Conservation (phyloP, 2,797 vertebrate species). For the Pelobates cultripes region DNA sequence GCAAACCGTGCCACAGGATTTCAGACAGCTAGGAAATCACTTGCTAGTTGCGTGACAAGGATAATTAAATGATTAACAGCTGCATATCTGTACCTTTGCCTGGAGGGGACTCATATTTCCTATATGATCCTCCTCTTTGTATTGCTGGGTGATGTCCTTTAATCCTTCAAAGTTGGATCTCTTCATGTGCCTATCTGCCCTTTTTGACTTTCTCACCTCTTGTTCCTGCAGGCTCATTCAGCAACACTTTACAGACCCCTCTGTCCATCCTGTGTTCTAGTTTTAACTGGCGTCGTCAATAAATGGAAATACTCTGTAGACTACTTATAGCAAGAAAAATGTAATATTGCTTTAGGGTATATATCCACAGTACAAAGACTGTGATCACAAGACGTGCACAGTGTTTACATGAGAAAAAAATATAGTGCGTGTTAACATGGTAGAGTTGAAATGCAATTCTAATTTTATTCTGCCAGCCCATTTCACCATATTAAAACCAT, state of each 20-base stretch:
- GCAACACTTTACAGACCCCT: constrained; percentile 27
- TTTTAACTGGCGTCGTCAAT: neutral
- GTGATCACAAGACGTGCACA: too few relatives aligned
- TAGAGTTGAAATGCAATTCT: neutral
- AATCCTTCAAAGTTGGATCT: constrained; percentile 45
- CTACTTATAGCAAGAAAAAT: neutral
- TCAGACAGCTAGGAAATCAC: constrained; percentile 47
- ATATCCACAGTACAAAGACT: too few relatives aligned
- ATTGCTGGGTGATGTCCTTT: constrained; percentile 47
- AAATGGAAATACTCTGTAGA: neutral
- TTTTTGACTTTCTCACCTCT: constrained; percentile 49
- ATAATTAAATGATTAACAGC: constrained; percentile 55
- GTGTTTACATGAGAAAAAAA: too few relatives aligned
- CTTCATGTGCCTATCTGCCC: constrained; percentile 32
- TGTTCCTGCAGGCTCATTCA: constrained; percentile 18
- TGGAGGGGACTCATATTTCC: constrained; percentile 54
- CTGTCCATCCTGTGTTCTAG: constrained; percentile 8
- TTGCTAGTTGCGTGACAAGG: constrained; percentile 52
- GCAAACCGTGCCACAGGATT: constrained; percentile 40
- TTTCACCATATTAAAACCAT: neutral
- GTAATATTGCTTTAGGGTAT: neutral
- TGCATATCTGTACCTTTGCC: constrained; percentile 52
- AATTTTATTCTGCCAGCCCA: neutral
- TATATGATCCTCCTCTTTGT: constrained; percentile 47
- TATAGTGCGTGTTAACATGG: neutral